Percentiles rank a stretch among this genome's conserved stretches.
Evolutionary conservation across 2,797 vertebrate genomes (phyloP).

Genomic region (Yasuhikotakia modesta): DNA sequence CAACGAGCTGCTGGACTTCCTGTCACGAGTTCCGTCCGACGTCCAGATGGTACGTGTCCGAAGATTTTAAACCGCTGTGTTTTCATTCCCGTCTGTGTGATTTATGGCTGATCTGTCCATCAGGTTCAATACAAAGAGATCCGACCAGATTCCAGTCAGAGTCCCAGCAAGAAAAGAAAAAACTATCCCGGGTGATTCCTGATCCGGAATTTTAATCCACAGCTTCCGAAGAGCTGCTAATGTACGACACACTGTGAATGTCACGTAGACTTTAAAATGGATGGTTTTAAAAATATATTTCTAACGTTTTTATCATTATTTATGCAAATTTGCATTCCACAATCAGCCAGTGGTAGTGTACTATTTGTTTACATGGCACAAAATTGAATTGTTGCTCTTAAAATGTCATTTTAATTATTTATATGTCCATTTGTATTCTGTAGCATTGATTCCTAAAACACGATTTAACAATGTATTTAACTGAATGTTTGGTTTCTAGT

Average conservation of each 20-base stretch:
- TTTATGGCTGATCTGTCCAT: slow-evolving; percentile 59
- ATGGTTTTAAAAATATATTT: slow-evolving; percentile 24
- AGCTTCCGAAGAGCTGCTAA: background rate
- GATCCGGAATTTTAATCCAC: slow-evolving; percentile 63
- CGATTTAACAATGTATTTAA: too few relatives aligned
- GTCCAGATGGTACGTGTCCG: slow-evolving; percentile 86
- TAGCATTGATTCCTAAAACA: background rate
- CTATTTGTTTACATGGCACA: background rate
- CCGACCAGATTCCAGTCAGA: slow-evolving; percentile 84
- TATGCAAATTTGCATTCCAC: slow-evolving; percentile 28
- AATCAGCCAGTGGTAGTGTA: background rate
- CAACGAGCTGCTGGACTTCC: slow-evolving; percentile 93
- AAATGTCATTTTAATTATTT: slow-evolving; percentile 28
- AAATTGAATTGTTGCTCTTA: background rate
- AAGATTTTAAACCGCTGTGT: background rate
- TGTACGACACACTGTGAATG: slow-evolving; percentile 70
- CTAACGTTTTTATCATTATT: background rate
- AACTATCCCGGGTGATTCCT: slow-evolving; percentile 78
- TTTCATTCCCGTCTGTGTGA: background rate
- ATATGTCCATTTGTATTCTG: background rate
- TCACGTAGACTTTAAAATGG: slow-evolving; percentile 65
- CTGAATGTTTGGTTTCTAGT: background rate
- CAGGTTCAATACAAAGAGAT: slow-evolving; percentile 92
- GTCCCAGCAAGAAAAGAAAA: slow-evolving; percentile 85
- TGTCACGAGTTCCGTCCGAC: slow-evolving; percentile 93